A percentile compares a stretch with the other conserved stretches of the same genome.
Evolutionary conservation across 2,888 invertebrate species (phyloP).

Genomic region (Ophraella communa): DNA sequence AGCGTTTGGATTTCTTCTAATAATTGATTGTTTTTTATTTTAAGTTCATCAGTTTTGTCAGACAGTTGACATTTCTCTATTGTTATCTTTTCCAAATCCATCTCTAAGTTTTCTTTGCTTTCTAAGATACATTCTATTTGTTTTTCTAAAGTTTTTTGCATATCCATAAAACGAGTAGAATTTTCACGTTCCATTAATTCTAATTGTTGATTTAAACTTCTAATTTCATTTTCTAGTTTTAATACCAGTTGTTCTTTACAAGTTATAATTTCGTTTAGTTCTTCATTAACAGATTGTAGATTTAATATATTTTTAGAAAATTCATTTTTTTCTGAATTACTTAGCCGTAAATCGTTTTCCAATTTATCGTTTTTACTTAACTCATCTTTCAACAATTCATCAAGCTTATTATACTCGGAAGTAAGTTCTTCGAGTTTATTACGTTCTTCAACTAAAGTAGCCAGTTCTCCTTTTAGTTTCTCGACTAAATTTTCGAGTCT

Average conservation of each 20-base stretch:
- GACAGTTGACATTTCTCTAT: no score
- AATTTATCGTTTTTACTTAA: not conserved
- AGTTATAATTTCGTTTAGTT: not conserved
- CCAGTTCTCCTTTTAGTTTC: not conserved
- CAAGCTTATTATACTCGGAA: not conserved
- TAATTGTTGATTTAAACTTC: not conserved
- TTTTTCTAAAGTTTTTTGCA: not conserved
- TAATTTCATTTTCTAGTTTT: not conserved
- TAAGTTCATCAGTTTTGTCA: no score
- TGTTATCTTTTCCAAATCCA: no score
- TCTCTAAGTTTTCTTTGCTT: no score
- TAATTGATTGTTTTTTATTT: not conserved
- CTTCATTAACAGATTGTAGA: not conserved
- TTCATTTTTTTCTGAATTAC: not conserved
- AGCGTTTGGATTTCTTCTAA: not conserved
- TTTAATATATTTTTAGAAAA: not conserved
- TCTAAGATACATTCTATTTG: no score
- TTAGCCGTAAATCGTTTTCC: not conserved
- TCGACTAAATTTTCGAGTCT: not conserved
- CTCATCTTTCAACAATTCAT: not conserved
- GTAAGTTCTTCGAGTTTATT: not conserved
- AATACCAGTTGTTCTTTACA: not conserved
- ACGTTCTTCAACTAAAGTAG: not conserved
- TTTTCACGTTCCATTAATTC: not conserved
- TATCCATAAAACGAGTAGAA: not conserved